A percentile compares a stretch with the other conserved stretches of the same genome.
Evolutionary conservation across 64 coral and sea anemone species (phyloP).

Genomic region (Catalaphyllia jardinei): DNA sequence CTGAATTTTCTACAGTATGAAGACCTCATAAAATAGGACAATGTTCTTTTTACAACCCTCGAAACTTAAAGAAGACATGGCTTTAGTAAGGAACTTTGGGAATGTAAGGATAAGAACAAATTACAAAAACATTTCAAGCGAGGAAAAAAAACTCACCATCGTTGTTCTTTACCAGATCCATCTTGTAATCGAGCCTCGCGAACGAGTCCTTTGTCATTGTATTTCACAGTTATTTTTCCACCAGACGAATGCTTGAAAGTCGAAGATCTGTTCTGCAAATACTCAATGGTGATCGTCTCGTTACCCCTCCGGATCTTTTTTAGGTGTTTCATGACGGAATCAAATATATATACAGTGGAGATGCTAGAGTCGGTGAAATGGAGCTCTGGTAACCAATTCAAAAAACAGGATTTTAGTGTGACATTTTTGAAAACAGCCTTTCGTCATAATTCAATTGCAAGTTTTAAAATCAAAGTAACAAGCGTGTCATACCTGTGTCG

Average conservation of each 20-base stretch:
- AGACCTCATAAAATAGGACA: no score
- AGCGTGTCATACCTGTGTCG: slow-evolving; percentile 9
- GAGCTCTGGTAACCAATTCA: not conserved
- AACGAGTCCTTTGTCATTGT: slow-evolving; percentile 44
- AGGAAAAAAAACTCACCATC: slow-evolving; percentile 13
- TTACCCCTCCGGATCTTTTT: slow-evolving; percentile 13
- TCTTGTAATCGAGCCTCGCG: slow-evolving; percentile 25
- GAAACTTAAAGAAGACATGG: no score
- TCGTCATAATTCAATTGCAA: not conserved
- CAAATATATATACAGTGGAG: slow-evolving; percentile 20
- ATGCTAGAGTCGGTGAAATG: not conserved
- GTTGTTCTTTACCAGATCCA: not conserved
- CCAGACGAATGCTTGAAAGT: slow-evolving; percentile 49
- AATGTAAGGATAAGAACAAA: not conserved
- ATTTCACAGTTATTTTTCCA: slow-evolving; percentile 37
- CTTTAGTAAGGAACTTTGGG: no score
- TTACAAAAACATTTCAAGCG: not conserved
- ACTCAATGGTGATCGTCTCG: slow-evolving; percentile 26
- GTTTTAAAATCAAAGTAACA: slow-evolving; percentile 2
- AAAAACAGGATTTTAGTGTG: not conserved
- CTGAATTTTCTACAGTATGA: no score
- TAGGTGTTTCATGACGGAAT: slow-evolving; percentile 15
- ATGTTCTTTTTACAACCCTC: no score
- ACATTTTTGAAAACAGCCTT: not conserved
- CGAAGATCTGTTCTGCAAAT: slow-evolving; percentile 11